Conservation (phyloP, 2,797 vertebrate genomes). For the Hippocampus kuda region DNA sequence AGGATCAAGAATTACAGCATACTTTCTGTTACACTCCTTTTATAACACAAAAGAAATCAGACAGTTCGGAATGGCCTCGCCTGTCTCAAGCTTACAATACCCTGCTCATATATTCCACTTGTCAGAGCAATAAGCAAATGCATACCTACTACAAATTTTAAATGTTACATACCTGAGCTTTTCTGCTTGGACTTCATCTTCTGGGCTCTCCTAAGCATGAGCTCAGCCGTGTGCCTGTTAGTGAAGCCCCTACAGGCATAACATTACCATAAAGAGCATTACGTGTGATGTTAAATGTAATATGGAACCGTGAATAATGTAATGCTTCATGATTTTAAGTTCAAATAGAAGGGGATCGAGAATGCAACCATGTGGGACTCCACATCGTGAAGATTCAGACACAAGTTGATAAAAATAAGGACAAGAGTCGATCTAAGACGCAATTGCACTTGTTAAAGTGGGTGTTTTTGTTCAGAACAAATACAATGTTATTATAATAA, state of each 20-base stretch:
- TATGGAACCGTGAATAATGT: neutral
- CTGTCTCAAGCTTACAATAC: neutral
- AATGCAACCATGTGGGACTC: neutral
- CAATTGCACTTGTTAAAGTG: no score
- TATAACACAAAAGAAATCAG: neutral
- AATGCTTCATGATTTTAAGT: neutral
- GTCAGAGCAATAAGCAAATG: neutral
- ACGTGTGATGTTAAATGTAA: neutral
- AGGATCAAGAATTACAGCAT: neutral
- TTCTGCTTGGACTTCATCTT: conserved; percentile 77
- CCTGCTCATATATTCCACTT: neutral
- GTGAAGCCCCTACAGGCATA: conserved; percentile 77
- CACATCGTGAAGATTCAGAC: neutral
- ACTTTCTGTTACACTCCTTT: neutral
- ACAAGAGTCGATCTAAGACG: neutral
- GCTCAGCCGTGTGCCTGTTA: conserved; percentile 72
- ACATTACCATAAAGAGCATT: neutral
- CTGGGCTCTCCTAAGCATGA: conserved; percentile 85
- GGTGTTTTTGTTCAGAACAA: no score
- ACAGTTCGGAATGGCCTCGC: neutral
- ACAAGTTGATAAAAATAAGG: neutral
- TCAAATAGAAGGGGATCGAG: neutral
- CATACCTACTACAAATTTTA: neutral
- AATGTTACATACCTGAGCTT: conserved; percentile 52
- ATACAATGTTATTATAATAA: no score